phyloP scores from a whole-genome alignment of 2,888 invertebrate genomes.

The Rhagonycha fulva region DNA sequence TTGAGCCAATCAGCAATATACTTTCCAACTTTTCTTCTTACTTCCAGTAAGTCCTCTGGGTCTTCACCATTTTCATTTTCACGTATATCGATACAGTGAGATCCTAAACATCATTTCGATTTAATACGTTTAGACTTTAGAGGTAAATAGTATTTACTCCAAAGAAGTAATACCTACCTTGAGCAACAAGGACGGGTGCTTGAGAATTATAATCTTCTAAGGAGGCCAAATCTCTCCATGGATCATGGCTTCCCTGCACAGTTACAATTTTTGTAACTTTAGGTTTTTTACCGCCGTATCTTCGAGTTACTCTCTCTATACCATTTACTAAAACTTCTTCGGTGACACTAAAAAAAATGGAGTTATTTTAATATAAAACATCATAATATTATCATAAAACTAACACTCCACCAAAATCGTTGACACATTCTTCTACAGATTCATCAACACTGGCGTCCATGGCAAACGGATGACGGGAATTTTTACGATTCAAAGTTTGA shows the following conservation, averaged over 20 bases:
- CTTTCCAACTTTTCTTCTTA: neutral
- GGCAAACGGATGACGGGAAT: slow-evolving; percentile 1
- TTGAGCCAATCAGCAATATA: neutral
- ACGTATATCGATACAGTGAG: slow-evolving; percentile 13
- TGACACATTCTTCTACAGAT: neutral
- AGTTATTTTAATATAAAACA: neutral
- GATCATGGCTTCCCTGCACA: slow-evolving; percentile 14
- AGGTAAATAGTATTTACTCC: too few relatives aligned
- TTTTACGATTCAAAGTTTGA: neutral
- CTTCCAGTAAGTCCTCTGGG: neutral
- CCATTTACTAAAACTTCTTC: neutral
- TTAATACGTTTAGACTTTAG: neutral
- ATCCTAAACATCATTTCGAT: neutral
- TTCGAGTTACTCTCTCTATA: neutral
- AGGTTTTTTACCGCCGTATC: slow-evolving; percentile 13
- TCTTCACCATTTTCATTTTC: neutral
- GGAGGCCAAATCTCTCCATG: slow-evolving; percentile 14
- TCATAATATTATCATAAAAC: neutral
- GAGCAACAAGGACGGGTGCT: slow-evolving; percentile 7
- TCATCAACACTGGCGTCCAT: neutral
- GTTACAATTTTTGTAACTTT: slow-evolving; percentile 12
- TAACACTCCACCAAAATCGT: neutral
- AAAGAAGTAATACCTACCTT: slow-evolving; percentile 1
- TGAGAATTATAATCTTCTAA: slow-evolving; percentile 17
- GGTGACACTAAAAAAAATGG: neutral